These are phyloP conservation scores for Notocelia uddmanniana DNA, from an alignment of 2,888 invertebrate genomes.

Conservation along the genomic window DNA sequence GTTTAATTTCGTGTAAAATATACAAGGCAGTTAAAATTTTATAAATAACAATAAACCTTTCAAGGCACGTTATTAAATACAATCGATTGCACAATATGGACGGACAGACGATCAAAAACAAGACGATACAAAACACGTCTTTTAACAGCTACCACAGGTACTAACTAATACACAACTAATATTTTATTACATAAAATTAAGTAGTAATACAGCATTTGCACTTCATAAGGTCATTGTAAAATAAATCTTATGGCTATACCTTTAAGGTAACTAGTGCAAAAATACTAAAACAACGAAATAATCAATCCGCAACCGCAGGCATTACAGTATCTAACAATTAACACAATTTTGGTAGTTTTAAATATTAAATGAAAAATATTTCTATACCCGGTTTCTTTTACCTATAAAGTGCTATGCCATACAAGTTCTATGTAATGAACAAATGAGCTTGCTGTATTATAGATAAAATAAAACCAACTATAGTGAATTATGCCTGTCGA, in stretches of 20 bases:
- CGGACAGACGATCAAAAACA: conserved; percentile 79
- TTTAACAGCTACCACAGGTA: neutral
- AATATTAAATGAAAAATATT: neutral
- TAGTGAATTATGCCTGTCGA: no score
- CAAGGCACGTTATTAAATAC: conserved; percentile 58
- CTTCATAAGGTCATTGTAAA: conserved; percentile 10
- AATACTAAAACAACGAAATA: conserved; percentile 30
- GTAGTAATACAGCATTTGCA: conserved; percentile 20
- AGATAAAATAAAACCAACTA: no score
- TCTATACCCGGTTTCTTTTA: no score
- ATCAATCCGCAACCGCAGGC: neutral
- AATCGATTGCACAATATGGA: conserved; percentile 72
- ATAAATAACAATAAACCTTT: conserved; percentile 64
- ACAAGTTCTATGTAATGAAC: no score
- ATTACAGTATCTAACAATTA: neutral
- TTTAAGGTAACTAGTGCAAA: conserved; percentile 56
- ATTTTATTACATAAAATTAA: conserved; percentile 3
- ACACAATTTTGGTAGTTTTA: neutral
- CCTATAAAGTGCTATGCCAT: no score
- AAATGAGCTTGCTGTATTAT: no score
- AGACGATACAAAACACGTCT: conserved; percentile 48
- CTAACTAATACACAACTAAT: neutral
- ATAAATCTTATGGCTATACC: conserved; percentile 50
- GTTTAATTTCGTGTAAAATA: conserved; percentile 39
- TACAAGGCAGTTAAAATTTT: conserved; percentile 48